Conservation (phyloP, 2,113 vertebrate genomes). For the Mustela nigripes region DNA sequence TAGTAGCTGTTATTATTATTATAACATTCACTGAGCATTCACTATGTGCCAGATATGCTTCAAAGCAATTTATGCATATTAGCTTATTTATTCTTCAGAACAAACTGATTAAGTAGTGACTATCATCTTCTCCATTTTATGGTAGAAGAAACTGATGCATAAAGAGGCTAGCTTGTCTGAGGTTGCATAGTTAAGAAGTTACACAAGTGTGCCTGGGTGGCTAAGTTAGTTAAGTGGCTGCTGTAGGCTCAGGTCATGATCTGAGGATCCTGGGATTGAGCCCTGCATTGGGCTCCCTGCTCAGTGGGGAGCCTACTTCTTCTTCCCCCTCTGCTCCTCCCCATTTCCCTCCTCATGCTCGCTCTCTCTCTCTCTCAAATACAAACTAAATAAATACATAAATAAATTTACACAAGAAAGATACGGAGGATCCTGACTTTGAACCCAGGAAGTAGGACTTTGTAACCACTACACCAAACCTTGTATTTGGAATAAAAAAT, state of each 20-base stretch:
- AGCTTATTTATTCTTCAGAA: slow-evolving; percentile 36
- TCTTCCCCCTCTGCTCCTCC: background rate
- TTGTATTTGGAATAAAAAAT: background rate
- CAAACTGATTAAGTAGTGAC: background rate
- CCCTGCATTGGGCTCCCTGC: background rate
- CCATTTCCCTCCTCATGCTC: fast-evolving
- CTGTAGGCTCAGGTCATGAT: background rate
- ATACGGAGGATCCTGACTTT: background rate
- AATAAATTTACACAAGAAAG: background rate
- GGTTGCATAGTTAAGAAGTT: background rate
- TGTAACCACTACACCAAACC: background rate
- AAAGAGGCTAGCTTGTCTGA: background rate
- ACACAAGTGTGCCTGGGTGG: background rate
- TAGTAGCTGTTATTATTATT: background rate
- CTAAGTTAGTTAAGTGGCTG: background rate
- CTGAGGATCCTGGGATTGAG: background rate
- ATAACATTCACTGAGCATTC: background rate
- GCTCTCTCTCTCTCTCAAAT: background rate
- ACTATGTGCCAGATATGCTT: background rate
- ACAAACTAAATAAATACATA: background rate
- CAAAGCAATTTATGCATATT: background rate
- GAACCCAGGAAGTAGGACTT: background rate
- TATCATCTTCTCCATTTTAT: background rate
- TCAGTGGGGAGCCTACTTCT: background rate
- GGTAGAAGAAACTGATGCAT: background rate